Evolutionary conservation across 2,888 invertebrate species (phyloP).

Genomic region (Philonicus albiceps): DNA sequence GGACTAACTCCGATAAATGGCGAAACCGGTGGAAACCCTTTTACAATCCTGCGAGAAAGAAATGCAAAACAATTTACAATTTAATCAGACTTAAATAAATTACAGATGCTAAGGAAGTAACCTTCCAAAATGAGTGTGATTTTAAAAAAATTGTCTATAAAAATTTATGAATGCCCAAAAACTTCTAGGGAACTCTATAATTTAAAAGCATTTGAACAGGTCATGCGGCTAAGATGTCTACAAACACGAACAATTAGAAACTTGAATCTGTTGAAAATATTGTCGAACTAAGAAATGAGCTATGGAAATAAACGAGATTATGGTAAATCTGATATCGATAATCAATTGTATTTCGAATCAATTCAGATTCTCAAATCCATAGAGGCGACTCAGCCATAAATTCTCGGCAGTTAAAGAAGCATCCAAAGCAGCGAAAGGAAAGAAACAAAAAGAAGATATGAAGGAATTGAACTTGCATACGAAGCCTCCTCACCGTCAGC

Average conservation of each 20-base stretch:
- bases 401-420: conserved; percentile 12
- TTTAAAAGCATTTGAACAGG: neutral
- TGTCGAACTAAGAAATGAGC: neutral
- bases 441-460: conserved; percentile 35
- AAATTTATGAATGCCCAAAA: neutral
- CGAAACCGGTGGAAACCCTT: conserved; percentile 95
- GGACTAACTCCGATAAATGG: conserved; percentile 98
- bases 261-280: neutral
- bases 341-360: neutral
- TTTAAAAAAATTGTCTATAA: neutral
- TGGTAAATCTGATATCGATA: neutral
- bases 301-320: neutral
- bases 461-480: conserved; percentile 21
- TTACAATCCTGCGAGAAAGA: conserved; percentile 77
- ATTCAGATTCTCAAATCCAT: neutral
- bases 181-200: neutral
- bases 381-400: neutral
- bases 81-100: neutral
- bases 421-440: conserved; percentile 37
- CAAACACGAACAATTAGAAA: neutral
- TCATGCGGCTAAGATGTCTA: neutral
- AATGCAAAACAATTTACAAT: neutral
- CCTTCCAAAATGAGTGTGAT: neutral
- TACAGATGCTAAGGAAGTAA: neutral
- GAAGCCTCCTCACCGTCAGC: conserved; percentile 24